Evolutionary conservation across 1,140 invertebrate genomes (phyloP).

Genomic region (Drosophila obscura): DNA sequence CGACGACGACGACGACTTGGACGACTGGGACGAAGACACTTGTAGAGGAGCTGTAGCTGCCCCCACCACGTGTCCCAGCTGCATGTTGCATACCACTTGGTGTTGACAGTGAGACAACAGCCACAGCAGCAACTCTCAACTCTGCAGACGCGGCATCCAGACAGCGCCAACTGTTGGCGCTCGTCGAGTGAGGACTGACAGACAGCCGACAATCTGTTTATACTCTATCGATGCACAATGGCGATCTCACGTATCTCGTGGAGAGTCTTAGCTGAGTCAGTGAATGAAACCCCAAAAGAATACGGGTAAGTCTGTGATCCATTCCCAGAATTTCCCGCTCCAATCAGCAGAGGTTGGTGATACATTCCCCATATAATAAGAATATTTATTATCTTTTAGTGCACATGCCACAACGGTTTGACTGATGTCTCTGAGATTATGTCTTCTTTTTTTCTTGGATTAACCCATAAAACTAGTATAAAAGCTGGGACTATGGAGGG

Average conservation of each 20-base stretch:
- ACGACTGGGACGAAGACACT: conserved; percentile 56
- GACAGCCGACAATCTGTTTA: conserved; percentile 25
- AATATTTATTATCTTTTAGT: too few species aligned
- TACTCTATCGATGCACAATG: conserved; percentile 31
- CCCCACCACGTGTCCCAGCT: conserved; percentile 14
- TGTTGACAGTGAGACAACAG: conserved; percentile 68
- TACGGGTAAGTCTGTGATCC: not conserved
- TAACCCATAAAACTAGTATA: too few species aligned
- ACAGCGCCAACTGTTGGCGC: conserved; percentile 66
- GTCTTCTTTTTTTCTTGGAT: too few species aligned
- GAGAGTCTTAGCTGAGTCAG: not conserved
- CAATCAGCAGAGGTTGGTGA: too few species aligned
- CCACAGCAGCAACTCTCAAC: conserved; percentile 40
- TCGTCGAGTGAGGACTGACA: conserved; percentile 61
- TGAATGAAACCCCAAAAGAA: not conserved
- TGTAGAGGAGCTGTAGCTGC: conserved; percentile 31
- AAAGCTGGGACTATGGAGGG: too few species aligned
- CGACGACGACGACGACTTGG: conserved; percentile 14
- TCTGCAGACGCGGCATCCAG: not conserved
- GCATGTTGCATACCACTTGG: conserved; percentile 76
- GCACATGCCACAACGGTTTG: too few species aligned
- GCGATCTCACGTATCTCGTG: conserved; percentile 1
- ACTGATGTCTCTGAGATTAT: too few species aligned
- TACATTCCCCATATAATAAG: too few species aligned
- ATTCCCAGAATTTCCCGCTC: too few species aligned